Evolutionary conservation across 2,113 vertebrate species (phyloP).

Genomic region (Carlito syrichta): DNA sequence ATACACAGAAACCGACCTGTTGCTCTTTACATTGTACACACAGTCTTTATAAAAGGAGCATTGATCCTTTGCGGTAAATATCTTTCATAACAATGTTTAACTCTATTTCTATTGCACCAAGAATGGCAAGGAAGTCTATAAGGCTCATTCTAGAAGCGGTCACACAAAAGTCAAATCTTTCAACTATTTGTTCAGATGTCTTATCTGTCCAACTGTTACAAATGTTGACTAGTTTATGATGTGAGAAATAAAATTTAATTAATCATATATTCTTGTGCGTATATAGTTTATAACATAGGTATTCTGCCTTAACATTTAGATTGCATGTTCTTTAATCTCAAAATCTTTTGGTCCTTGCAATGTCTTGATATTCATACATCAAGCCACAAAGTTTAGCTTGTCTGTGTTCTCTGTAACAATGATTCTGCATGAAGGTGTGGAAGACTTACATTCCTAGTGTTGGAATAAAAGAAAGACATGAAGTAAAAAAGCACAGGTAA

Average conservation of each 20-base stretch:
- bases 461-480: neutral
- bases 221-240: neutral
- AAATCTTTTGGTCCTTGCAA: neutral
- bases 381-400: neutral
- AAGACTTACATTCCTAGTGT: neutral
- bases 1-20: neutral
- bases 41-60: neutral
- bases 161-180: rapidly evolving
- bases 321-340: neutral
- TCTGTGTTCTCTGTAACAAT: neutral
- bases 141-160: neutral
- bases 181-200: neutral
- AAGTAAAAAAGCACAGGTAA: neutral
- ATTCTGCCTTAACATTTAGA: neutral
- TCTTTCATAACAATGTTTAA: neutral
- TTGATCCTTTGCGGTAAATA: too few relatives aligned
- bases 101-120: neutral
- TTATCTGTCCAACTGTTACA: neutral
- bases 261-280: neutral
- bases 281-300: neutral
- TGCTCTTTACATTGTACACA: neutral
- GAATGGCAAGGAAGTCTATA: neutral
- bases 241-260: neutral
- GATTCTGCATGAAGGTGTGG: neutral
- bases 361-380: neutral